A percentile compares a stretch with the other conserved stretches of the same genome.
Evolutionary conservation across 2,888 invertebrate species (phyloP).

Genomic region (Lasioglossum morio): DNA sequence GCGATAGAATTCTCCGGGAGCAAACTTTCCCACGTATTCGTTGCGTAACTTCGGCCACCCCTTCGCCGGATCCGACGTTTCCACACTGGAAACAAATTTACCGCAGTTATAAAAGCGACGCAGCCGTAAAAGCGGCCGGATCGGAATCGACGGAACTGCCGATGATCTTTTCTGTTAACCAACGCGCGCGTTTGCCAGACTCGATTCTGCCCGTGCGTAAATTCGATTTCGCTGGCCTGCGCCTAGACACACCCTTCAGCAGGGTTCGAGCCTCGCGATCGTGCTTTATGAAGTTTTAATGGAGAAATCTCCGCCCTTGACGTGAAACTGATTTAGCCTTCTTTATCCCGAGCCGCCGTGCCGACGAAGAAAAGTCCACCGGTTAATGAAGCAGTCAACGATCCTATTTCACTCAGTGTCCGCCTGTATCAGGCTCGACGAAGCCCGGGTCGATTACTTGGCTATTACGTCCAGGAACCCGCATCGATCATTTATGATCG

Average conservation of each 20-base stretch:
- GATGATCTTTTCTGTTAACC: background rate
- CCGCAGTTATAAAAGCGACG: conserved; percentile 23
- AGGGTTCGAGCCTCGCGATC: background rate
- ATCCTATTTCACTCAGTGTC: background rate
- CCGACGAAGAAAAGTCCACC: background rate
- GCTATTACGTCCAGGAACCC: background rate
- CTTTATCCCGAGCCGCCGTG: background rate
- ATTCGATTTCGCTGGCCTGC: conserved; percentile 4
- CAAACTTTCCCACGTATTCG: conserved; percentile 26
- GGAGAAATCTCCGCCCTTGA: background rate
- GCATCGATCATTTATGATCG: conserved; percentile 45
- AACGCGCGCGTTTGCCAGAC: background rate
- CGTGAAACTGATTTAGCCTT: background rate
- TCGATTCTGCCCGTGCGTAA: background rate
- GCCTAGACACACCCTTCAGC: background rate
- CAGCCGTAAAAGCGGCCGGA: conserved; percentile 13
- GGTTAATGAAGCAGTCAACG: conserved; percentile 9
- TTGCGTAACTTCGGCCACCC: conserved; percentile 11
- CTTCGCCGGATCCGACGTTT: background rate
- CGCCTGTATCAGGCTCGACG: background rate
- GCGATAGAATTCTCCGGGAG: conserved; percentile 12
- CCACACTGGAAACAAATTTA: conserved; percentile 15
- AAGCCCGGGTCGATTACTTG: conserved; percentile 18
- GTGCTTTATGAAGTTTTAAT: background rate
- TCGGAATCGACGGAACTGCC: background rate